Percentiles rank a stretch among this genome's conserved stretches.
Evolutionary conservation across 2,888 invertebrate genomes (phyloP).

Genomic region (Adelognathus sp.): DNA sequence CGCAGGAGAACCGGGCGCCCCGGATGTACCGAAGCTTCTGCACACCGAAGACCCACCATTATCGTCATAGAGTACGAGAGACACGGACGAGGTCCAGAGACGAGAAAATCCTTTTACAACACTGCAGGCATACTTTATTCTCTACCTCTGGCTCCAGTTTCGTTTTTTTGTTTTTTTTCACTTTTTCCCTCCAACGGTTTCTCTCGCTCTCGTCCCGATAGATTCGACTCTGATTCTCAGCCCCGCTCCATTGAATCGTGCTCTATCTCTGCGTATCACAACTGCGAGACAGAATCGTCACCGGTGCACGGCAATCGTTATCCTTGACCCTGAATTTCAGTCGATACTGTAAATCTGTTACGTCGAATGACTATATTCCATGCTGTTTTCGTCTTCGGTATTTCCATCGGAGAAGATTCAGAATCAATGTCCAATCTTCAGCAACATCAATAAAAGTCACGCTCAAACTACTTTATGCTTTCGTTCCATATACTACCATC

Average conservation of each 20-base stretch:
- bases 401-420: too few species aligned
- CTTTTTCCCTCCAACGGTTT: background rate
- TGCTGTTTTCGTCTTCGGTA: background rate
- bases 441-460: too few species aligned
- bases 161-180: conserved; percentile 1
- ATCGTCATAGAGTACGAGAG: conserved; percentile 7
- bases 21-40: background rate
- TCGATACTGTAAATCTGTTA: background rate
- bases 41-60: background rate
- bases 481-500: background rate
- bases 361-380: background rate
- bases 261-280: conserved; percentile 1
- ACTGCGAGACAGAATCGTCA: background rate
- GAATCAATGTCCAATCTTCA: too few species aligned
- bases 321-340: conserved; percentile 49
- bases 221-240: conserved; percentile 33
- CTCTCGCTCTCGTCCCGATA: conserved; percentile 8
- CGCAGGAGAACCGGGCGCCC: background rate
- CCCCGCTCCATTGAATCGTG: conserved; percentile 30
- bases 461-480: too few species aligned
- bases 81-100: background rate
- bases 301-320: conserved; percentile 54
- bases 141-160: background rate
- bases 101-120: background rate
- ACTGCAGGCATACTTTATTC: background rate